phyloP scores from a whole-genome alignment of 2,888 invertebrate species.

The Catocala fraxini region DNA sequence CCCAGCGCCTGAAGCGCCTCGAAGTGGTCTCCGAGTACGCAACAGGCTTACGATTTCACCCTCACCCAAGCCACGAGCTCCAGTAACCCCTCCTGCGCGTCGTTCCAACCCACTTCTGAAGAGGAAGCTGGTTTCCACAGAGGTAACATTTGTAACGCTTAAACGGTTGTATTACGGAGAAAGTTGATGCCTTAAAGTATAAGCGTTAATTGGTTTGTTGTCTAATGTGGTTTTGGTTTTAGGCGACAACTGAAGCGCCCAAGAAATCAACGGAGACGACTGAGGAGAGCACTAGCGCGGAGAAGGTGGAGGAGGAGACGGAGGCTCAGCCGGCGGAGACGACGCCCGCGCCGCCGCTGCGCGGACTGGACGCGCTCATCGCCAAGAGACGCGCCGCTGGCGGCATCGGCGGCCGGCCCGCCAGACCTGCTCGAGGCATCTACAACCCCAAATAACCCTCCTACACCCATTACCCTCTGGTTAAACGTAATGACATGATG shows the following conservation, averaged over 20 bases:
- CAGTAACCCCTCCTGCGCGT: conserved; percentile 82
- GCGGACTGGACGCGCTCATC: conserved; percentile 90
- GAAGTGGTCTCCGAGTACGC: conserved; percentile 70
- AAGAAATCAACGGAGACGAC: conserved; percentile 76
- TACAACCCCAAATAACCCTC: conserved; percentile 60
- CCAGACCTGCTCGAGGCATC: conserved; percentile 69
- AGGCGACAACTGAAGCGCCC: conserved; percentile 78
- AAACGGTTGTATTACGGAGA: background rate
- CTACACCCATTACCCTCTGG: conserved; percentile 25
- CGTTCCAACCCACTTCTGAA: conserved; percentile 87
- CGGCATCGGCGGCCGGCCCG: conserved; percentile 70
- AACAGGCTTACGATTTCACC: conserved; percentile 81
- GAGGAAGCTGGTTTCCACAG: conserved; percentile 81
- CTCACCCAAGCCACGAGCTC: conserved; percentile 80
- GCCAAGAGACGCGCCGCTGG: conserved; percentile 90
- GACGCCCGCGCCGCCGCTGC: conserved; percentile 87
- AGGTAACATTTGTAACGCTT: conserved; percentile 58
- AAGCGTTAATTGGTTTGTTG: background rate
- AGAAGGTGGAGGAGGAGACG: conserved; percentile 77
- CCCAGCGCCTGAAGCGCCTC: conserved; percentile 71
- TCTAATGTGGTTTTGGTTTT: conserved; percentile 10
- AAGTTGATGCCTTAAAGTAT: too few relatives aligned
- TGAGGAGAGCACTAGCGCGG: conserved; percentile 79
- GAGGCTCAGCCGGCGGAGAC: conserved; percentile 73
- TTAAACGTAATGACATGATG: conserved; percentile 51